Percentiles rank a stretch among this genome's conserved stretches.
These are phyloP conservation scores for Buphagus erythrorhynchus DNA, from an alignment of 2,797 vertebrate genomes.

Conservation along the genomic window DNA sequence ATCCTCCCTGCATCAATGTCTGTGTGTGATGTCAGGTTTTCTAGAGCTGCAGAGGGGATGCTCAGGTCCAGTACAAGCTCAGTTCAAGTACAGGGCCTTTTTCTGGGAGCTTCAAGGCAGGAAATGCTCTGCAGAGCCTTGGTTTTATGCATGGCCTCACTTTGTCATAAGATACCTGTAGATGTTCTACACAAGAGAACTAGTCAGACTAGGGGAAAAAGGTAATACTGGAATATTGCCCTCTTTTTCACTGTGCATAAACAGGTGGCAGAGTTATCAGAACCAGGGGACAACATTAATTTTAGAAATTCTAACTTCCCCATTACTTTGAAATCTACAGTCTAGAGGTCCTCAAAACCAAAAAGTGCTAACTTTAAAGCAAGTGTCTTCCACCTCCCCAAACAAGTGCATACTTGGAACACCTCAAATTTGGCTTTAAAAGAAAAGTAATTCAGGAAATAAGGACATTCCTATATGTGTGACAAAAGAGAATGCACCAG, in stretches of 20 bases:
- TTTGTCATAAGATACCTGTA: background rate
- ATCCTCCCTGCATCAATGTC: fast-evolving
- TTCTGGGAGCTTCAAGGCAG: background rate
- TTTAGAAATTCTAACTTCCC: background rate
- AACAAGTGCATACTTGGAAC: background rate
- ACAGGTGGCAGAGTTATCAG: background rate
- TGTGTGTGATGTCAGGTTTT: background rate
- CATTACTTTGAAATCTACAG: background rate
- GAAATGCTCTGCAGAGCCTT: background rate
- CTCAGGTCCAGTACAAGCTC: background rate
- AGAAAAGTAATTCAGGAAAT: background rate
- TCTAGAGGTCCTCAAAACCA: background rate
- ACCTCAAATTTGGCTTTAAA: background rate
- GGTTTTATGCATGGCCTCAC: background rate
- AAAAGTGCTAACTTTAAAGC: background rate
- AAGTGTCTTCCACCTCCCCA: background rate
- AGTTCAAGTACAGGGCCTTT: background rate
- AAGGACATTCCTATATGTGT: background rate
- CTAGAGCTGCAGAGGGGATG: background rate
- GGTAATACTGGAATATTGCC: background rate
- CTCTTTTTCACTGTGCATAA: background rate
- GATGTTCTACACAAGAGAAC: background rate
- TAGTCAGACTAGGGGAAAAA: background rate
- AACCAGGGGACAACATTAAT: background rate
- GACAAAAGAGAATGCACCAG: background rate